Evolutionary conservation across 2,797 vertebrate species (phyloP), one percentile per base, ranked within the genome.

Genomic region (Falco biarmicus): DNA sequence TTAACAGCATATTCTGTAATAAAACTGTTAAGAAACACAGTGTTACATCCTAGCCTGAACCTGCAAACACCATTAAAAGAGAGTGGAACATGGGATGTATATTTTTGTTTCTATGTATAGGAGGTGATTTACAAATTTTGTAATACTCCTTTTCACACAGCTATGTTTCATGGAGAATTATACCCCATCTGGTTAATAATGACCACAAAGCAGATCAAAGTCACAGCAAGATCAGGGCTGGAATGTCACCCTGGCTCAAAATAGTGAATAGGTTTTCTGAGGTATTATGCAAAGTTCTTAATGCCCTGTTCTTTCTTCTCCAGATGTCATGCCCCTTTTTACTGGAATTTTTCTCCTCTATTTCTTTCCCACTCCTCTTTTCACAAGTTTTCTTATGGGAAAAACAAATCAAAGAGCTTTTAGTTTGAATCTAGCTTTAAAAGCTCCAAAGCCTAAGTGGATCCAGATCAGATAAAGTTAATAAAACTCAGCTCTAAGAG

Each of bases 201-300:
- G 48, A 74, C 64, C 68, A 89, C 48, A 92, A 70, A 95, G 47
- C 15, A 82, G 45, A 93, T 85, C 94, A 95, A 94, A 92, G 78
- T 32, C 61, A 65, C 24, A 69, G 39, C 60, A 19, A 85, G 25
- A 87, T 76, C 48, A 84, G 2, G 17, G 19, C 28, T 91, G 86
- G 90, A 93, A 93, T 57, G 57, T 71, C 87, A 83, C 13, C 32
- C 63, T 89, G 90, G 54, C 48, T 81, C 76, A 59, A 24, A 93
- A 71, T 4, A 86, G 21, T 17, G 12, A 90, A 73, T 21, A 86
- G 7, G 24, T 90, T 87, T 97, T 60, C 66, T 74, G 28, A 90
- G 74, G n/a, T 65, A 77, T 84, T 93, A 57, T 50, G 41, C 31
- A 59, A 90, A 89, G 47, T 64, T 90, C 45, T 84, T 75, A 77